Percentiles rank a stretch among this genome's conserved stretches.
phyloP scores from a whole-genome alignment of 2,888 invertebrate species.

The Tenodera sinensis region DNA sequence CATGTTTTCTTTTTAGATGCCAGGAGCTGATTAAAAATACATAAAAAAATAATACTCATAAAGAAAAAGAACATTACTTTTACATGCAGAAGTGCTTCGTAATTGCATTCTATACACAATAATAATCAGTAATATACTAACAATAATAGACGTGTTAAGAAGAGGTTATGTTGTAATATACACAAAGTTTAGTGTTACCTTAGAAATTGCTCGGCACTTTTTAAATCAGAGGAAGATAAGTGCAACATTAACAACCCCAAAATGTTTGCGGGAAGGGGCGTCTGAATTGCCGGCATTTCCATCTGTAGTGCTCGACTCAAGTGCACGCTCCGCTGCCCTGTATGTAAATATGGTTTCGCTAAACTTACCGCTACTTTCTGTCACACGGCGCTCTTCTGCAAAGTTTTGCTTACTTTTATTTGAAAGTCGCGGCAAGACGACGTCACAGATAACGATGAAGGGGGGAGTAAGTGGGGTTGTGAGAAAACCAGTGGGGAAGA shows the following conservation, averaged over 20 bases:
- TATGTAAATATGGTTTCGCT: not conserved
- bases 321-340: not conserved
- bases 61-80: too few species aligned
- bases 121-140: too few species aligned
- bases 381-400: not conserved
- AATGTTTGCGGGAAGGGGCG: not conserved
- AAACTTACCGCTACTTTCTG: not conserved
- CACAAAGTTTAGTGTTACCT: too few species aligned
- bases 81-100: too few species aligned
- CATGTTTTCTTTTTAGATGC: too few species aligned
- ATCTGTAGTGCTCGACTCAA: not conserved
- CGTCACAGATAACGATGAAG: not conserved
- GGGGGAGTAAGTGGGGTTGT: not conserved
- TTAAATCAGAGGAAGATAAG: not conserved
- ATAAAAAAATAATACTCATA: too few species aligned
- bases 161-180: too few species aligned
- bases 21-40: too few species aligned
- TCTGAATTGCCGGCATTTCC: not conserved
- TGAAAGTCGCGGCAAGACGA: slow-evolving; percentile 13
- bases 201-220: too few species aligned
- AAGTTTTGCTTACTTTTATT: slow-evolving; percentile 24
- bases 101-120: too few species aligned
- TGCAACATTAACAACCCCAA: not conserved
- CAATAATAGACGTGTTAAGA: too few species aligned
- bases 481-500: not conserved